Conservation (phyloP, 1,140 invertebrate genomes). For the Daktulosphaira vitifoliae region DNA sequence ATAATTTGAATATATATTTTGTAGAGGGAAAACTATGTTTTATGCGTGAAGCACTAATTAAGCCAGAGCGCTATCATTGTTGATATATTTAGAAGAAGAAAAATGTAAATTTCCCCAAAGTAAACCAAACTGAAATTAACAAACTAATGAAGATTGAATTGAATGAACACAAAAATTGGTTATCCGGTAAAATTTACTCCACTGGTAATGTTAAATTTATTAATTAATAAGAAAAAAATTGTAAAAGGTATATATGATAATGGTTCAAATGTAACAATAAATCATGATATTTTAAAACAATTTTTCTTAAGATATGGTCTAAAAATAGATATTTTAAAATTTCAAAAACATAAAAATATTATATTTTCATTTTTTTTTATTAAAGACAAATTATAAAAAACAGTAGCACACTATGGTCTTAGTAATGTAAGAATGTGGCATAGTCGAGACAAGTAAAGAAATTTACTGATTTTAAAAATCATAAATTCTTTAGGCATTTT, state of each 20-base stretch:
- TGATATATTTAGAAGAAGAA: background rate
- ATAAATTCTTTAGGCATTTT: no score
- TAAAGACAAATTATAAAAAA: no score
- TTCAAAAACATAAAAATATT: no score
- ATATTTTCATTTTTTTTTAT: no score
- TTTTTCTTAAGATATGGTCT: no score
- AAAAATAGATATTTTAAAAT: no score
- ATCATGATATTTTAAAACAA: background rate
- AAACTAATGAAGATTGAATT: background rate
- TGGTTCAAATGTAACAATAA: background rate
- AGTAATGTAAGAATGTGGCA: no score
- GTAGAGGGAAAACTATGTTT: background rate
- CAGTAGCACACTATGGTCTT: no score
- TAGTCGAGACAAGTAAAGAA: no score
- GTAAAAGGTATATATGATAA: background rate
- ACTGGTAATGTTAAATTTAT: background rate
- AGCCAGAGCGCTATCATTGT: background rate
- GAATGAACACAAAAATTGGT: background rate
- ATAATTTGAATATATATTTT: background rate
- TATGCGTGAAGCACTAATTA: background rate
- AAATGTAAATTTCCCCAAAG: background rate
- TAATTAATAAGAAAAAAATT: background rate
- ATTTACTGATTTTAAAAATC: no score
- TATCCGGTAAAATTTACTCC: background rate
- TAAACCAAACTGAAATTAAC: background rate